A percentile compares a stretch with the other conserved stretches of the same genome.
phyloP scores from a whole-genome alignment of 2,113 vertebrate species.

The Cichladusa arquata region DNA sequence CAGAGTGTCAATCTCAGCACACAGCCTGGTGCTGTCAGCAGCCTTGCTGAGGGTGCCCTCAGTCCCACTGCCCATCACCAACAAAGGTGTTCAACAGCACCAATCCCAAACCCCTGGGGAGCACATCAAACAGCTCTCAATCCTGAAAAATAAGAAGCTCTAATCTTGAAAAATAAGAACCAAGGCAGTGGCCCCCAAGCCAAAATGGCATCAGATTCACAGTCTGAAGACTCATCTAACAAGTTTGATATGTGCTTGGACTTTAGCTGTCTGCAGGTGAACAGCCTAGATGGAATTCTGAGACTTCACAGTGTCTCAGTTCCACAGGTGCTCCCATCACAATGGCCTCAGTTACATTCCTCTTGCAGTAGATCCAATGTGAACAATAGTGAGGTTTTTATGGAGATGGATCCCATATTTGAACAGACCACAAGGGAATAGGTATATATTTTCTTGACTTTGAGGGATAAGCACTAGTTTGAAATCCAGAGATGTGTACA shows the following conservation, averaged over 20 bases:
- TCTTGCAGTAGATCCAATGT: background rate
- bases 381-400: background rate
- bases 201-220: background rate
- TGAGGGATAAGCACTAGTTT: background rate
- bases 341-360: background rate
- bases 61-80: background rate
- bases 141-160: background rate
- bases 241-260: background rate
- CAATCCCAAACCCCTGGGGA: fast-evolving
- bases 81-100: background rate
- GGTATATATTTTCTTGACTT: background rate
- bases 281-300: background rate
- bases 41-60: background rate
- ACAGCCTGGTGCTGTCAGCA: background rate
- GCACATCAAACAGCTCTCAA: background rate
- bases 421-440: background rate
- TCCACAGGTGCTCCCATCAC: fast-evolving
- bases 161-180: background rate
- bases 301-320: background rate
- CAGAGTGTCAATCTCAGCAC: background rate
- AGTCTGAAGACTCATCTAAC: background rate
- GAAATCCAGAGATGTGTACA: background rate
- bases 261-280: background rate
- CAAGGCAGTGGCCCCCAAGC: background rate
- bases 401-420: background rate